A percentile compares a stretch with the other conserved stretches of the same genome.
These are phyloP conservation scores for Gavialis gangeticus DNA, from an alignment of 2,113 vertebrate species.

Conservation along the genomic window DNA sequence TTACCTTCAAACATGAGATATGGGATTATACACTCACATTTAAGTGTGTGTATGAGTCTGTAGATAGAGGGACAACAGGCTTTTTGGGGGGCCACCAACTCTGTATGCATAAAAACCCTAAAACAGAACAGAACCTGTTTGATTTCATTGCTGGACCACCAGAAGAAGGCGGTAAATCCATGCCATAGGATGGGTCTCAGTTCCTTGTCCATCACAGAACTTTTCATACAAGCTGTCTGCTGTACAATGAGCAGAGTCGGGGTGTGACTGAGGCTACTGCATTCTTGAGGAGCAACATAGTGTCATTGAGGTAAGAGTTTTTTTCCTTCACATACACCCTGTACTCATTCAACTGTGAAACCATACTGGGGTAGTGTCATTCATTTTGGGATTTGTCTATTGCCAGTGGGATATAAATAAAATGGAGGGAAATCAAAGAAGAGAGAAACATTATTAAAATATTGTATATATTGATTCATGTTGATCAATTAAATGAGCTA, in stretches of 20 bases:
- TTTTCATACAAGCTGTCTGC: neutral
- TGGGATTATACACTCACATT: neutral
- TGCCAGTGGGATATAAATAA: neutral
- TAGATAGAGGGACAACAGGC: neutral
- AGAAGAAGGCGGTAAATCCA: neutral
- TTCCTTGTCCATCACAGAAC: too few species aligned
- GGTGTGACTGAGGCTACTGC: neutral
- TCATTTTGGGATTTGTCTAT: neutral
- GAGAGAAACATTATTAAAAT: accelerated
- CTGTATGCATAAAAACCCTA: neutral
- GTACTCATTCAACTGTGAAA: neutral
- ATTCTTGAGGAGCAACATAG: neutral
- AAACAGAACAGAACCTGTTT: neutral
- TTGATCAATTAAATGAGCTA: neutral
- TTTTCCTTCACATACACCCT: neutral
- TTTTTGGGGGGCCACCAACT: neutral
- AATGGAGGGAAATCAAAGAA: neutral
- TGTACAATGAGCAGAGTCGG: accelerated
- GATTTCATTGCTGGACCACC: neutral
- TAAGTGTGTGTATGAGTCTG: accelerated
- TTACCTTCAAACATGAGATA: neutral
- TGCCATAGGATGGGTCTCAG: neutral
- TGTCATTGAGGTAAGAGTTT: neutral
- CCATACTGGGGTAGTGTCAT: neutral
- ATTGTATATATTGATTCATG: neutral